These are phyloP conservation scores for Galago senegalensis DNA, from an alignment of 2,797 vertebrate species.

Conservation along the genomic window DNA sequence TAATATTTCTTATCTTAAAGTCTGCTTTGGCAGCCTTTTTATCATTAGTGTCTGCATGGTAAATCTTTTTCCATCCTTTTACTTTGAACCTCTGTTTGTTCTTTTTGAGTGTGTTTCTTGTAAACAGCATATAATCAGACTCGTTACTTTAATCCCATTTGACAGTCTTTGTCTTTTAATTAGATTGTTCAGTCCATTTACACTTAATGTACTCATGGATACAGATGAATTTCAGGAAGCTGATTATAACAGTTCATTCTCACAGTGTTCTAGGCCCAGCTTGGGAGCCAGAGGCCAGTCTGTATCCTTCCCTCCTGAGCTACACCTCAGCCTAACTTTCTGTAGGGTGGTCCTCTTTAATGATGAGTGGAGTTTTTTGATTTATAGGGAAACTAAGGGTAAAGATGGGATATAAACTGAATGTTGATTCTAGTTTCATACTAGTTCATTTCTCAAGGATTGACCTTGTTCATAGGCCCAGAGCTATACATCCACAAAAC, in stretches of 20 bases:
- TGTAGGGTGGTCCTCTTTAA: conserved; percentile 21
- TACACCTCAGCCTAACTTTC: background rate
- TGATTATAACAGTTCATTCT: conserved; percentile 36
- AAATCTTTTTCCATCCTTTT: conserved; percentile 56
- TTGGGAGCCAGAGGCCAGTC: background rate
- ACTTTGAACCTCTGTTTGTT: conserved; percentile 30
- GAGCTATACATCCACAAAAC: conserved; percentile 22
- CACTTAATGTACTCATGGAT: conserved; percentile 27
- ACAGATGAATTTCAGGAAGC: conserved; percentile 48
- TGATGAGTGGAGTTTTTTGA: background rate
- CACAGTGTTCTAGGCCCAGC: background rate
- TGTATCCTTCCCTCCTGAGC: background rate
- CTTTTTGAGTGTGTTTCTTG: background rate
- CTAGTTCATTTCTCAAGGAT: conserved; percentile 27
- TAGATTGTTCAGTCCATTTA: conserved; percentile 32
- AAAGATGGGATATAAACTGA: conserved; percentile 45
- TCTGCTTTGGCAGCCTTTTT: conserved; percentile 2
- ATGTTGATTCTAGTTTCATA: conserved; percentile 25
- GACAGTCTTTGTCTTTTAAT: conserved; percentile 58
- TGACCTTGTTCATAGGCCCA: conserved; percentile 33
- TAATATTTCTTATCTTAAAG: conserved; percentile 48
- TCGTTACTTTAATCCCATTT: conserved; percentile 60
- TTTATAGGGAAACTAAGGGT: conserved; percentile 42
- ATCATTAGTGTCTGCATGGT: background rate
- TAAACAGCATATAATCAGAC: conserved; percentile 48